phyloP scores from a whole-genome alignment of 2,888 invertebrate species.

The Hydrotaea diabolus region DNA sequence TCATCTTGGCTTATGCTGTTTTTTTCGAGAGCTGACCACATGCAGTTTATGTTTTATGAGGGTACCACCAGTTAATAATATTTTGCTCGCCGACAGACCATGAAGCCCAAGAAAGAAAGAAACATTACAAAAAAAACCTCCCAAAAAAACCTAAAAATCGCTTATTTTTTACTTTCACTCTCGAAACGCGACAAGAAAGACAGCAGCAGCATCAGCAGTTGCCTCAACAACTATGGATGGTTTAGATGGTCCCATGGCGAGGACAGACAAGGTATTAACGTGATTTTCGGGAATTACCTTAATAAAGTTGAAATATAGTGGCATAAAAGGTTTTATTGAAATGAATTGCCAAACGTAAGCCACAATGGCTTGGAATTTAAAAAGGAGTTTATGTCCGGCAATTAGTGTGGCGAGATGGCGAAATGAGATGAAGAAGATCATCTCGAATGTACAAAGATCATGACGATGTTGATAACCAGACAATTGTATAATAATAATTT shows the following conservation, averaged over 20 bases:
- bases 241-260: background rate
- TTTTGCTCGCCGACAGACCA: constrained; percentile 4
- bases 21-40: constrained; percentile 38
- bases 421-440: background rate
- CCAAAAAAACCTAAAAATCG: background rate
- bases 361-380: background rate
- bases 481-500: constrained; percentile 8
- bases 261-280: constrained; percentile 3
- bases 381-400: constrained; percentile 17
- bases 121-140: background rate
- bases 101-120: background rate
- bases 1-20: background rate
- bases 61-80: constrained; percentile 57
- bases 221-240: constrained; percentile 7
- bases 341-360: background rate
- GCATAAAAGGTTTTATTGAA: constrained; percentile 50
- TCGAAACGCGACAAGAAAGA: constrained; percentile 12
- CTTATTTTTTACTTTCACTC: constrained; percentile 27
- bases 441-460: background rate
- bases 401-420: background rate
- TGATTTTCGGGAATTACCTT: constrained; percentile 36
- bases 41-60: constrained; percentile 58
- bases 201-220: background rate
- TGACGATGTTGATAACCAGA: background rate
- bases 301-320: constrained; percentile 59